Evolutionary conservation across 2,113 vertebrate species (phyloP), one percentile per base, ranked within the genome.

Genomic region (Chaetops frenatus): DNA sequence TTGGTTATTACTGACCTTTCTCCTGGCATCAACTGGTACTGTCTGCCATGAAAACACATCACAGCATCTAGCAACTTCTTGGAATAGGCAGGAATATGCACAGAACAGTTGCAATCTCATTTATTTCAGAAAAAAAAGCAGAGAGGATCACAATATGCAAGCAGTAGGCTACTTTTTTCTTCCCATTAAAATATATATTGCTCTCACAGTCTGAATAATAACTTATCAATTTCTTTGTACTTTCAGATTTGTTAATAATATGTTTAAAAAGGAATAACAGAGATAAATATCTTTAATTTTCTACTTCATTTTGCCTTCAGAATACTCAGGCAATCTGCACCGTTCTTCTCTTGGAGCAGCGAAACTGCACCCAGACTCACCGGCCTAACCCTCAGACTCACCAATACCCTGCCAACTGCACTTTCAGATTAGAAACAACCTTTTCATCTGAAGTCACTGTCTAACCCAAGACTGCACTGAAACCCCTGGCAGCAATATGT

Each of bases 231-330:
- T 80, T 94, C 80, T 82, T 95, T 91, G 53, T 65, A 86, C 69
- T 80, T 76, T 92, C 60, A 81, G 50, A 95, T 92, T 93, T 92
- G 42, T 85, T 97, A 97, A 96, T 90, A 97, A 94, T 60, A 95
- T 77, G 60, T 87, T 95, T 94, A 86, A 94, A 93, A 95, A 54
- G 71, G 48, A 97, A 95, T 76, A 97, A 97, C 83, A 44, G 79
- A 97, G 97, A 98, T 96, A 97, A 97, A 94, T 96, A 97, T 96
- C 89, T 97, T 97, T 97, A 95, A 97, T 98, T 98, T 97, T 97
- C 94, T 89, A 90, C 76, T 84, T 96, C 66, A 89, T 97, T 97
- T 96, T 97, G 73, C 71, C 78, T 94, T 95, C 77, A 88, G 50
- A 96, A 90, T 95, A 96, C 54, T 79, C 33, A 73, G 50, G 64